Evolutionary conservation across 2,888 invertebrate species (phyloP).

Genomic region (Harpalus rubripes): DNA sequence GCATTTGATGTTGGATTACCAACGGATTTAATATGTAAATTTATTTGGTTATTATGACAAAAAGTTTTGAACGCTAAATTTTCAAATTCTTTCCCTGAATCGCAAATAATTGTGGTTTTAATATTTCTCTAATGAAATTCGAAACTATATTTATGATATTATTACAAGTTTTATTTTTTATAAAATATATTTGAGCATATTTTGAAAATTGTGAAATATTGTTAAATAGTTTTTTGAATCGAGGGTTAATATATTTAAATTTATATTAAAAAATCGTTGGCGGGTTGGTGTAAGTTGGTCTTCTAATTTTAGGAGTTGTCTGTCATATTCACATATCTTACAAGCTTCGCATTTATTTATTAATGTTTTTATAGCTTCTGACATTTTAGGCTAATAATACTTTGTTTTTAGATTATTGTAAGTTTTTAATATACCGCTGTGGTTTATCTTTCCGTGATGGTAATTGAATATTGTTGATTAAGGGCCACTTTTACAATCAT

Average conservation of each 20-base stretch:
- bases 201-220: slow-evolving; percentile 17
- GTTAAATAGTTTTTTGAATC: slow-evolving; percentile 3
- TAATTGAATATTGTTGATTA: too few relatives aligned
- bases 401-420: slow-evolving; percentile 11
- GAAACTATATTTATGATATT: slow-evolving; percentile 28
- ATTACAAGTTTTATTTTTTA: slow-evolving; percentile 16
- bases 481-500: too few relatives aligned
- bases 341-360: slow-evolving; percentile 58
- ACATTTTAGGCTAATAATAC: slow-evolving; percentile 50
- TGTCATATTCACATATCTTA: slow-evolving; percentile 66
- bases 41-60: too few relatives aligned
- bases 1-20: too few relatives aligned
- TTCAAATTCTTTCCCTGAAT: slow-evolving; percentile 28
- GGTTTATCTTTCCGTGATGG: too few relatives aligned
- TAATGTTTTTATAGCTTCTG: slow-evolving; percentile 1
- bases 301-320: slow-evolving; percentile 57
- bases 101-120: slow-evolving; percentile 11
- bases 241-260: slow-evolving; percentile 4
- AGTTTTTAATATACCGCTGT: too few relatives aligned
- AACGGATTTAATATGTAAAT: too few relatives aligned
- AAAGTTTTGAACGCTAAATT: slow-evolving; percentile 38
- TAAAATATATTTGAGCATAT: slow-evolving; percentile 18
- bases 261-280: slow-evolving; percentile 5
- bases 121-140: slow-evolving; percentile 16
- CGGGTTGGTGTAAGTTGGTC: neutral